These are phyloP conservation scores for Clarias magur DNA, from an alignment of 2,113 vertebrate species.

Conservation along the genomic window DNA sequence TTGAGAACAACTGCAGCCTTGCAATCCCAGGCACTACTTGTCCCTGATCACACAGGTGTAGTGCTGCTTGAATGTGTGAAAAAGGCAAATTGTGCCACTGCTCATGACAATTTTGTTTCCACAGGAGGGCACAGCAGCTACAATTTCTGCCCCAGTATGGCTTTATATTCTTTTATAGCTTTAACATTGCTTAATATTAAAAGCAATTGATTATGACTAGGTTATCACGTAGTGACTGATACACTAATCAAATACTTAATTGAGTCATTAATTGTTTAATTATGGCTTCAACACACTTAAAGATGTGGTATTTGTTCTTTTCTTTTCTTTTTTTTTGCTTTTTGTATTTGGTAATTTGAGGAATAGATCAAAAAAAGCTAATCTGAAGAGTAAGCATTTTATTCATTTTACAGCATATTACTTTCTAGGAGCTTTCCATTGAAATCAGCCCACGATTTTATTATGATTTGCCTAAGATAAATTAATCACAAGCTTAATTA, in stretches of 20 bases:
- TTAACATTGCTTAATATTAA: background rate
- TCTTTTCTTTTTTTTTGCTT: background rate
- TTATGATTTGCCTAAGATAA: constrained; percentile 39
- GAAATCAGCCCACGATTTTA: constrained; percentile 38
- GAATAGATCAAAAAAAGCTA: background rate
- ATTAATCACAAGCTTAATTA: constrained; percentile 47
- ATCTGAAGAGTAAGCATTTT: constrained; percentile 14
- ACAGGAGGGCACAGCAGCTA: background rate
- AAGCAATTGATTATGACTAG: constrained; percentile 22
- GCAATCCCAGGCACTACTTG: background rate
- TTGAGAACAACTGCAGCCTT: background rate
- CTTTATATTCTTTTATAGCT: background rate
- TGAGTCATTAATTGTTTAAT: background rate
- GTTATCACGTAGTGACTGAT: background rate
- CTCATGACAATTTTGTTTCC: constrained; percentile 12
- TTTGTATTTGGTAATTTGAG: background rate
- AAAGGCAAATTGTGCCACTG: background rate
- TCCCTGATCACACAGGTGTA: constrained; percentile 31
- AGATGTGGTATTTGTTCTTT: background rate
- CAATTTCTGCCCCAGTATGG: background rate
- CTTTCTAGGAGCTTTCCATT: constrained; percentile 21
- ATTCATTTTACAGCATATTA: background rate
- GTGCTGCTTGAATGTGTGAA: constrained; percentile 28
- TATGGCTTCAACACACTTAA: background rate
- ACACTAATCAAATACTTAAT: constrained; percentile 5